phyloP scores from a whole-genome alignment of 2,113 vertebrate genomes.

The Bos taurus region DNA sequence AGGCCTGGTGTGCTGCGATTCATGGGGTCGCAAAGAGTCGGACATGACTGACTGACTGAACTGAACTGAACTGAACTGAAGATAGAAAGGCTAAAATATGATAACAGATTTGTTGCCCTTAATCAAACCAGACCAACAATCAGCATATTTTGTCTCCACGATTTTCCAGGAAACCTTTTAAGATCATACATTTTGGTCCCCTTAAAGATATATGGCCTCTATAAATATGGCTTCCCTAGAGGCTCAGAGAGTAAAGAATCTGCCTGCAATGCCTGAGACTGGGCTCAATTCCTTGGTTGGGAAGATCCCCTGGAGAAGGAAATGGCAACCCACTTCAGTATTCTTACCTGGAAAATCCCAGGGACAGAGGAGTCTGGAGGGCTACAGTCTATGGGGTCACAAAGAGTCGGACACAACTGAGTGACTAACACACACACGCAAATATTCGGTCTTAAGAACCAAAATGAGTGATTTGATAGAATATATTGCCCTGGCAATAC shows the following conservation, averaged over 20 bases:
- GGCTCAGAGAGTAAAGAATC: background rate
- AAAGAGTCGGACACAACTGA: background rate
- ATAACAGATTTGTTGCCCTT: background rate
- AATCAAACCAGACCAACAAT: background rate
- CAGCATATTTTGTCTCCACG: background rate
- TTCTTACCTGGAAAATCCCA: background rate
- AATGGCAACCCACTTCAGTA: background rate
- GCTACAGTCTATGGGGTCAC: background rate
- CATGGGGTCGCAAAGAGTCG: too few relatives aligned
- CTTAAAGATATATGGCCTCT: background rate
- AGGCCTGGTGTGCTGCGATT: too few relatives aligned
- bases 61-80: background rate
- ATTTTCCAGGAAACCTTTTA: background rate
- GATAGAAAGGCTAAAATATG: background rate
- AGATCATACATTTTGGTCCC: background rate
- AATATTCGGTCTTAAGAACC: background rate
- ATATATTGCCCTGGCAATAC: background rate
- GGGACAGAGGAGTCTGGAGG: background rate
- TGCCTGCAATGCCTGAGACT: background rate
- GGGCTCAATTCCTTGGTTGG: background rate
- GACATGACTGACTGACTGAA: too few relatives aligned
- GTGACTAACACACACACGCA: background rate
- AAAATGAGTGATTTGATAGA: background rate
- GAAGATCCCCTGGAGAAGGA: background rate
- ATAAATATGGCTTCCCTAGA: background rate